Conservation (phyloP, 2,113 vertebrate genomes). For the Dicentrarchus labrax region DNA sequence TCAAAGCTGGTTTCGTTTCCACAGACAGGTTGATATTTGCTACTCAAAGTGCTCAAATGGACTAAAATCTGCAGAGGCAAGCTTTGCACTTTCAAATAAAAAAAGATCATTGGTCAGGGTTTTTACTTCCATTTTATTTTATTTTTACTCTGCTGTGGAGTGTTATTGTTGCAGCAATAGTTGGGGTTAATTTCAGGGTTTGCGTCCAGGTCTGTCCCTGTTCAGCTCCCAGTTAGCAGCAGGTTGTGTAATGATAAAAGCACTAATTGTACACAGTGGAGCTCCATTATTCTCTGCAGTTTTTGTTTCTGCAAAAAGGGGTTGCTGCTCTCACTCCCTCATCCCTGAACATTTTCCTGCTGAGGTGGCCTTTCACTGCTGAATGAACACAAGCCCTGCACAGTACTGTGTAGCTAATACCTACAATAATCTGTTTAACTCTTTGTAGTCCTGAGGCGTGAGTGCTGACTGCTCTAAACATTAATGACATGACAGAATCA, state of each 20-base stretch:
- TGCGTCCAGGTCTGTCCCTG: background rate
- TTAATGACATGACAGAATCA: background rate
- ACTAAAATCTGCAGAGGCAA: slow-evolving; percentile 21
- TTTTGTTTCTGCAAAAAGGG: slow-evolving; percentile 25
- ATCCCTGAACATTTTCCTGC: slow-evolving; percentile 44
- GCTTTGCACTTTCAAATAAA: slow-evolving; percentile 5
- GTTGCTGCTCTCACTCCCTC: slow-evolving; percentile 5
- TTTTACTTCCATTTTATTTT: background rate
- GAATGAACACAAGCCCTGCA: slow-evolving; percentile 41
- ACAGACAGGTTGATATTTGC: slow-evolving; percentile 23
- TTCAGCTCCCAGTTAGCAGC: slow-evolving; percentile 40
- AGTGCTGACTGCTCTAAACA: background rate
- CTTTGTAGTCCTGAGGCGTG: background rate
- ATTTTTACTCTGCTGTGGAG: background rate
- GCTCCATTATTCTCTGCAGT: slow-evolving; percentile 35
- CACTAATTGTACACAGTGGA: slow-evolving; percentile 57
- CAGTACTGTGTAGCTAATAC: slow-evolving; percentile 50
- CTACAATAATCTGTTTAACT: slow-evolving; percentile 68
- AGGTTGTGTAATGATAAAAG: slow-evolving; percentile 47
- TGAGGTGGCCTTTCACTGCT: slow-evolving; percentile 61
- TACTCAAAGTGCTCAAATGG: slow-evolving; percentile 8
- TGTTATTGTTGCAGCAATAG: background rate
- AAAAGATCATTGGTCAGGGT: background rate
- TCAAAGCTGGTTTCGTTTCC: slow-evolving; percentile 29
- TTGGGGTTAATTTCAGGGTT: background rate